Evolutionary conservation across 2,113 vertebrate genomes (phyloP).

Genomic region (Sitta europaea): DNA sequence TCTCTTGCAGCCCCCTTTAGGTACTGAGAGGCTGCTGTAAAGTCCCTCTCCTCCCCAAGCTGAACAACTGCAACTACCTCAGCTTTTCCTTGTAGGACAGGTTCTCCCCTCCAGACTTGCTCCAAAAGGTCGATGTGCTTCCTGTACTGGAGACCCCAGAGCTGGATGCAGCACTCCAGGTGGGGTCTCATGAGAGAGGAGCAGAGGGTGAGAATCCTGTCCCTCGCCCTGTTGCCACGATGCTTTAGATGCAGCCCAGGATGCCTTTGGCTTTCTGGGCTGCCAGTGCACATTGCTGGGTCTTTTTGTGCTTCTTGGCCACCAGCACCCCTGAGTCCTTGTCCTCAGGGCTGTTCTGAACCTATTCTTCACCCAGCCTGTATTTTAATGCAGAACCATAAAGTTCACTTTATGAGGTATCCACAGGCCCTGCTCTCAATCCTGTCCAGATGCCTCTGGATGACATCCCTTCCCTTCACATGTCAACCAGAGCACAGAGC

Average conservation of each 20-base stretch:
- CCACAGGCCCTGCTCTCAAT: too few relatives aligned
- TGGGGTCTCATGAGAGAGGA: rapidly evolving
- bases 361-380: not conserved
- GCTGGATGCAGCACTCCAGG: not conserved
- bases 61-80: not conserved
- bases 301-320: not conserved
- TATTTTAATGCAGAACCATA: not conserved
- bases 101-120: not conserved
- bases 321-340: not conserved
- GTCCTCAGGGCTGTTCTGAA: not conserved
- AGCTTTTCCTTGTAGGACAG: not conserved
- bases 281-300: not conserved
- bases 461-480: not conserved
- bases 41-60: not conserved
- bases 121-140: rapidly evolving
- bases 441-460: not conserved
- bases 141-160: not conserved
- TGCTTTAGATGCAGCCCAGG: not conserved
- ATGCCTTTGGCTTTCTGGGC: not conserved
- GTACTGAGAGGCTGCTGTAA: not conserved
- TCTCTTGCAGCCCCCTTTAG: not conserved
- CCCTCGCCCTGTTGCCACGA: rapidly evolving
- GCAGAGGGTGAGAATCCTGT: not conserved
- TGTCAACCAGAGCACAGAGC: too few relatives aligned
- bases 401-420: not conserved